Base-by-base conservation (phyloP, 2,113 vertebrate species). In the Crotalus tigris region DNA sequence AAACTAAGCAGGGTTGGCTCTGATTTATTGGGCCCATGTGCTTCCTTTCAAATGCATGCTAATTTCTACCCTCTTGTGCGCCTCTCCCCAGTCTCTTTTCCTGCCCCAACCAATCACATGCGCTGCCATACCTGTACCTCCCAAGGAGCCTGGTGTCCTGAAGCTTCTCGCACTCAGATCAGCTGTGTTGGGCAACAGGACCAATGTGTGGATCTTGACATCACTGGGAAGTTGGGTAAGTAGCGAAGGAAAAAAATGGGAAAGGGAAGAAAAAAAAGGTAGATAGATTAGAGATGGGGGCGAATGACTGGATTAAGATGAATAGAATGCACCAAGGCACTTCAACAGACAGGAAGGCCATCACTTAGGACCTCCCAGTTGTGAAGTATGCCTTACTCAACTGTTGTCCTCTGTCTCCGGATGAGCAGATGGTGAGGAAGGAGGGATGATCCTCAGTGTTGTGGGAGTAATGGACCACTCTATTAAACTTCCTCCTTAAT, bases 81-180 rank as follows among this genome's bases (percentile, higher is more conserved):
- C 53, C 24, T 85, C 12, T 46, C 1, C 54, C n/a, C 69, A 93
- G 90, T 89, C n/a, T 89, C 93, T 49, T 87, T 64, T 21, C 90
- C 55, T 5, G 8, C 44, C 46, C 55, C 93, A 19, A 24, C n/a
- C 55, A 93, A 93, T 33, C 93, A 93, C 29, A 91, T 93, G 93
- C 64, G 87, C 39, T 93, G 93, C 29, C 93, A 92, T 5, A 88
- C 87, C 15, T 93, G 93, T 61, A 87, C 69, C 46, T 61, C 90
- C n/a, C 93, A 93, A 17, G 93, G 93, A 11, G 1, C 17, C 44
- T 93, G 93, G 93, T 93, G 93, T 49, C 93, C 90, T 24, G 64
- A 44, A 53, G 17, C n/a, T 4, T 69, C 93, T 55, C 93, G 93
- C 93, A 92, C 64, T 61, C 87, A 89, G 87, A 89, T 93, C 87